phyloP scores from a whole-genome alignment of 2,888 invertebrate species.

The Phymatocera aterrima region DNA sequence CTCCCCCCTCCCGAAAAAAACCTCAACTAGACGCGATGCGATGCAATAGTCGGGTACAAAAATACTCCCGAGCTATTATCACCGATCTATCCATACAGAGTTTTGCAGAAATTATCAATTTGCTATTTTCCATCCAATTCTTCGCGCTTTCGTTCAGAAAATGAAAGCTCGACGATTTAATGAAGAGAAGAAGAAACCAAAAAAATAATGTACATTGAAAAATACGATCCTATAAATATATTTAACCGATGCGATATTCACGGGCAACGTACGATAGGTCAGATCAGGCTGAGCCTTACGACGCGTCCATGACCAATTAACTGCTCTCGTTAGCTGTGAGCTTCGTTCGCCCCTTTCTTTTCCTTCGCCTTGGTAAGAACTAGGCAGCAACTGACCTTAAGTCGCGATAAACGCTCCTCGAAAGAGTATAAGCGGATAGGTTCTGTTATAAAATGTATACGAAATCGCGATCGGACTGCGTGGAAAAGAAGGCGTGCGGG shows the following conservation, averaged over 20 bases:
- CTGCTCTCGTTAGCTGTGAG: background rate
- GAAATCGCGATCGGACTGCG: background rate
- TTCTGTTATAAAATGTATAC: background rate
- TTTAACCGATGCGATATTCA: background rate
- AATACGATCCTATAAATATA: background rate
- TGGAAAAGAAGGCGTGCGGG: too few species aligned
- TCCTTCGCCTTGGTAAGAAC: background rate
- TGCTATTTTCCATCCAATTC: too few species aligned
- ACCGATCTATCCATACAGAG: too few species aligned
- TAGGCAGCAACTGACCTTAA: background rate
- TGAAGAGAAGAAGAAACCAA: background rate
- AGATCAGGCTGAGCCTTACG: slow-evolving; percentile 30
- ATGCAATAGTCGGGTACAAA: background rate
- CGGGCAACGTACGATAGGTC: slow-evolving; percentile 33
- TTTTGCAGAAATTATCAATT: too few species aligned
- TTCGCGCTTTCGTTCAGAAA: too few species aligned
- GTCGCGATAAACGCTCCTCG: background rate
- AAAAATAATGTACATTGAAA: background rate
- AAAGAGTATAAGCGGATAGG: slow-evolving; percentile 1
- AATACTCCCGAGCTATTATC: slow-evolving; percentile 13
- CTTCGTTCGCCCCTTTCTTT: background rate
- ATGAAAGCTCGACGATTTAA: too few species aligned
- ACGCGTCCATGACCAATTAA: slow-evolving; percentile 40
- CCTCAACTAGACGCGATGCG: background rate
- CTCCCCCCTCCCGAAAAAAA: background rate